Percentiles rank a stretch among this genome's conserved stretches.
These are phyloP conservation scores for Aptenodytes patagonicus DNA, from an alignment of 2,113 vertebrate genomes.

Conservation along the genomic window DNA sequence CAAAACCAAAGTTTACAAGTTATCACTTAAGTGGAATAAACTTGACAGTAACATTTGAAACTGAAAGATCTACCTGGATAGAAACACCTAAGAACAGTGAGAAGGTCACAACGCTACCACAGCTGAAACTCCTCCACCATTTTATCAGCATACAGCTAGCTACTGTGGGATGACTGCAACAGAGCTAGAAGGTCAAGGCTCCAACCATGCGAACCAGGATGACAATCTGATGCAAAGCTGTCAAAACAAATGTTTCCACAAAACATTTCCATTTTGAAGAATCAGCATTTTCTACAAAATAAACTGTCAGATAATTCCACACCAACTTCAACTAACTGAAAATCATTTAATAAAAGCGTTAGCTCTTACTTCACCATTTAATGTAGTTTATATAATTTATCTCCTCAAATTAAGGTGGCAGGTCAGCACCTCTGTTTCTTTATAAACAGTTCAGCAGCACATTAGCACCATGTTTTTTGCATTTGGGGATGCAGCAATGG, in stretches of 20 bases:
- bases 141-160: neutral
- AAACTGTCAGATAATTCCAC: neutral
- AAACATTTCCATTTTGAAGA: neutral
- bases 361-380: neutral
- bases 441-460: neutral
- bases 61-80: neutral
- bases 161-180: neutral
- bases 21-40: neutral
- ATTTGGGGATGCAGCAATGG: neutral
- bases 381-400: neutral
- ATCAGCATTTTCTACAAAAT: neutral
- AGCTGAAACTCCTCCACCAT: neutral
- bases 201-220: neutral
- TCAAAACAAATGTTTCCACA: neutral
- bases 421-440: neutral
- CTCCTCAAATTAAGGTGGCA: neutral
- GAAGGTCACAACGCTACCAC: neutral
- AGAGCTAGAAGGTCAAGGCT: neutral
- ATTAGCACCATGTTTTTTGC: neutral
- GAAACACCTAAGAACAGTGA: neutral
- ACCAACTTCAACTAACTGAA: neutral
- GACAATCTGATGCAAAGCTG: neutral
- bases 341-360: neutral
- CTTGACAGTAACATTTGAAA: neutral
- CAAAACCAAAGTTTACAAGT: neutral